Evolutionary conservation across 2,113 vertebrate species (phyloP).

Genomic region (Sialia sialis): DNA sequence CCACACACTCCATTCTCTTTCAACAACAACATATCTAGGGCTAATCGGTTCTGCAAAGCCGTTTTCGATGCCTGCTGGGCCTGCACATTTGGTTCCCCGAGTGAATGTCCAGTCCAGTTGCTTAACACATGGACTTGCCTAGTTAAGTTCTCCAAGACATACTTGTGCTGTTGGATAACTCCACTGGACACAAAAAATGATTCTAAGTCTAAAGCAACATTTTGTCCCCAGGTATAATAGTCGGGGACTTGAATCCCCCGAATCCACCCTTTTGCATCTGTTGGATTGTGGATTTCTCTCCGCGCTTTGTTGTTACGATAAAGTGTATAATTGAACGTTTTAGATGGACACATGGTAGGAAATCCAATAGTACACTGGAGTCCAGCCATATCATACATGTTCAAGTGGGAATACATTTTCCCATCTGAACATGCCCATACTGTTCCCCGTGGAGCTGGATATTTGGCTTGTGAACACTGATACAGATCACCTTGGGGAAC

Average conservation of each 20-base stretch:
- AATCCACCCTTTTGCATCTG: not conserved
- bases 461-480: not conserved
- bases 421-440: conserved; percentile 19
- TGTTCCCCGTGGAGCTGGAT: not conserved
- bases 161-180: not conserved
- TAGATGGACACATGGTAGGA: conserved; percentile 5
- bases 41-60: not conserved
- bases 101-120: not conserved
- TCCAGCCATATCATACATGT: conserved; percentile 19
- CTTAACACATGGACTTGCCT: not conserved
- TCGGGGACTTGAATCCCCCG: not conserved
- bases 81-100: not conserved
- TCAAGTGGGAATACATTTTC: conserved; percentile 10
- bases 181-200: not conserved
- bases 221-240: not conserved
- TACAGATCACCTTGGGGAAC: not conserved
- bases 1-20: not conserved
- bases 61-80: not conserved
- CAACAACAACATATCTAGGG: not conserved
- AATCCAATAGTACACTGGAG: not conserved
- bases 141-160: not conserved
- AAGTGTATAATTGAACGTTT: not conserved
- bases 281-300: not conserved
- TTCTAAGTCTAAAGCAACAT: not conserved
- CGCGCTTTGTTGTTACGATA: not conserved